These are phyloP conservation scores for Hydrotaea diabolus DNA, from an alignment of 2,888 invertebrate genomes.

Conservation along the genomic window DNA sequence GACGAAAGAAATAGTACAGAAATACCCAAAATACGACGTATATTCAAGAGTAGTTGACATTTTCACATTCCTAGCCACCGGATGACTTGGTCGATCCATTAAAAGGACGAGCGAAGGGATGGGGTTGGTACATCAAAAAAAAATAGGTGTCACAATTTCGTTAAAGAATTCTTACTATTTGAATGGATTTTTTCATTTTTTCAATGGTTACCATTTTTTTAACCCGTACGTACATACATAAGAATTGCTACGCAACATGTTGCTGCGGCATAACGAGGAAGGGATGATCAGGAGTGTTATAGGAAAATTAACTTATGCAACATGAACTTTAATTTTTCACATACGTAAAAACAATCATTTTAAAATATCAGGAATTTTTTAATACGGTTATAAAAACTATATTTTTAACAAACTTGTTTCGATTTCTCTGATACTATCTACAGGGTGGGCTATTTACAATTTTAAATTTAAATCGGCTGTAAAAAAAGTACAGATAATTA, in stretches of 20 bases:
- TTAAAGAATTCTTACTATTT: conserved; percentile 14
- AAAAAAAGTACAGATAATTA: no score
- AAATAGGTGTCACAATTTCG: conserved; percentile 28
- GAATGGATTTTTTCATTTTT: background rate
- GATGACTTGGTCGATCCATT: background rate
- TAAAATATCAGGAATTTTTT: no score
- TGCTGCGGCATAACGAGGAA: background rate
- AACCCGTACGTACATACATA: background rate
- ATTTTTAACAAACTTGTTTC: no score
- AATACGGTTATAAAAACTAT: no score
- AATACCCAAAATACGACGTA: conserved; percentile 4
- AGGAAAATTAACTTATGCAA: no score
- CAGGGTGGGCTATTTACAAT: no score
- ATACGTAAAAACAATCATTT: no score
- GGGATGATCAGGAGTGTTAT: background rate
- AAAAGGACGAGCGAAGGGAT: conserved; percentile 14
- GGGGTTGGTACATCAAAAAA: background rate
- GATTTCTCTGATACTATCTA: no score
- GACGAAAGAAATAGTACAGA: conserved; percentile 20
- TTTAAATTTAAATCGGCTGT: no score
- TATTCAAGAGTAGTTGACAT: background rate
- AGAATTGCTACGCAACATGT: conserved; percentile 34
- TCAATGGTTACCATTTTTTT: background rate
- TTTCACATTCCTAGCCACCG: background rate
- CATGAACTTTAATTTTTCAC: no score